Conservation (phyloP, 2,113 vertebrate genomes). For the Cepphus grylle region DNA sequence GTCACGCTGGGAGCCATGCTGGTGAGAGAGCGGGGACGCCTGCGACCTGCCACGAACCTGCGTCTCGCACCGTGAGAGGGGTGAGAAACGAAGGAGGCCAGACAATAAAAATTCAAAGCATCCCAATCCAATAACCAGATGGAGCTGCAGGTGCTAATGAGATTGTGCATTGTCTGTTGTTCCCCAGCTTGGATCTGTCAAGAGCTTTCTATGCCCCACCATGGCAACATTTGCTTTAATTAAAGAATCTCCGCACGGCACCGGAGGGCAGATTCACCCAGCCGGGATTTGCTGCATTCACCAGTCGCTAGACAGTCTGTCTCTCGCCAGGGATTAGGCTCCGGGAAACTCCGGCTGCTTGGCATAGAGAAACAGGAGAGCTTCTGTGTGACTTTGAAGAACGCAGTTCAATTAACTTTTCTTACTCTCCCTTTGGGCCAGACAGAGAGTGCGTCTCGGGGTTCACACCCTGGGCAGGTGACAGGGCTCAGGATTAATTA, state of each 20-base stretch:
- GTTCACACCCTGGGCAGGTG: constrained; percentile 1
- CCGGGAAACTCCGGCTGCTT: not conserved
- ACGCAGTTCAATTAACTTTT: constrained; percentile 46
- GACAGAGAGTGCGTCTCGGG: not conserved
- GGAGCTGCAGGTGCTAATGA: constrained; percentile 54
- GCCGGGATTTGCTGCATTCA: not conserved
- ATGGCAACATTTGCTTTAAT: constrained; percentile 53
- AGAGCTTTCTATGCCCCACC: constrained; percentile 14
- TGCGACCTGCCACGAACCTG: not conserved
- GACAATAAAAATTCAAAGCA: constrained; percentile 8
- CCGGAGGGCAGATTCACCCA: constrained; percentile 19
- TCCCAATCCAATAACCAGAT: not conserved
- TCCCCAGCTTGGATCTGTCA: constrained; percentile 27
- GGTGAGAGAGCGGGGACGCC: not conserved
- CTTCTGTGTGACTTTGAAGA: not conserved
- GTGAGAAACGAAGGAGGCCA: not conserved
- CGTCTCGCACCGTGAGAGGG: accelerated
- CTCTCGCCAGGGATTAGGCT: constrained; percentile 36
- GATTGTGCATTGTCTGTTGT: not conserved
- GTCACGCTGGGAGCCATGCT: accelerated
- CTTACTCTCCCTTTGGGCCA: constrained; percentile 9
- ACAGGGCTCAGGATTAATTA: constrained; percentile 34
- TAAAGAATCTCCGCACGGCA: constrained; percentile 22
- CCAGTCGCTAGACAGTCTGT: constrained; percentile 17
- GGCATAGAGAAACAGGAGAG: not conserved